Conservation (phyloP, 2,113 vertebrate species). For the Chitala chitala region DNA sequence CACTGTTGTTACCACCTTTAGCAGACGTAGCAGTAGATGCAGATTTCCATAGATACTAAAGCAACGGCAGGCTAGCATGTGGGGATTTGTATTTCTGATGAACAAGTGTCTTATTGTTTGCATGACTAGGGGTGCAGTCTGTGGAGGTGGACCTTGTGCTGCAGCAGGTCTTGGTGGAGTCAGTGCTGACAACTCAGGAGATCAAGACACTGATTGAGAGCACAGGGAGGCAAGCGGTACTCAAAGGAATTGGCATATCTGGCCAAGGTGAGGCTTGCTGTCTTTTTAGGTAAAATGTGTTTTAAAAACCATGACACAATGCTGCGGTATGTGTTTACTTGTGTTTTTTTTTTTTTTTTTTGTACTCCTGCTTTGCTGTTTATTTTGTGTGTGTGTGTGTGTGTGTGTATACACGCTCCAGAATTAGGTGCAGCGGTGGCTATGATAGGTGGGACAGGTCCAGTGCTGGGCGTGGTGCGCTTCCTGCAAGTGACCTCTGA, state of each 20-base stretch:
- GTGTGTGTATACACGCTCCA: constrained; percentile 35
- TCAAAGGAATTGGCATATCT: constrained; percentile 74
- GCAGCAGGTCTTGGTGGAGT: constrained; percentile 76
- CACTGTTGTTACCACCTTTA: no score
- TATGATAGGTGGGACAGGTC: constrained; percentile 61
- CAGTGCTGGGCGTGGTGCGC: constrained; percentile 71
- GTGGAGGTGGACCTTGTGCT: constrained; percentile 62
- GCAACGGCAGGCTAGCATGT: no score
- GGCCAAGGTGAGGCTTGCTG: constrained; percentile 49
- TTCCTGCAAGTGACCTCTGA: constrained; percentile 74
- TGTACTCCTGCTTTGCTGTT: constrained; percentile 11
- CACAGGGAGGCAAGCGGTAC: constrained; percentile 69
- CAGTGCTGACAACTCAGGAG: constrained; percentile 59
- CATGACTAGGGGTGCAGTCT: constrained; percentile 59
- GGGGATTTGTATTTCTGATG: no score
- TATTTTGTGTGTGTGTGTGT: not conserved
- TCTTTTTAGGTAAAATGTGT: not conserved
- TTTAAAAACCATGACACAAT: not conserved
- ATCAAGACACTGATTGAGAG: constrained; percentile 73
- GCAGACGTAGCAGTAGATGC: no score
- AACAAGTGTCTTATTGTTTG: no score
- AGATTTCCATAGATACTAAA: no score
- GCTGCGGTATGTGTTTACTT: not conserved
- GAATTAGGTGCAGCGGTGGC: constrained; percentile 75
- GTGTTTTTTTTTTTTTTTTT: not conserved